A percentile compares a stretch with the other conserved stretches of the same genome.
These are phyloP conservation scores for Drosophila prolongata DNA, from an alignment of 2,888 invertebrate species.

Conservation along the genomic window DNA sequence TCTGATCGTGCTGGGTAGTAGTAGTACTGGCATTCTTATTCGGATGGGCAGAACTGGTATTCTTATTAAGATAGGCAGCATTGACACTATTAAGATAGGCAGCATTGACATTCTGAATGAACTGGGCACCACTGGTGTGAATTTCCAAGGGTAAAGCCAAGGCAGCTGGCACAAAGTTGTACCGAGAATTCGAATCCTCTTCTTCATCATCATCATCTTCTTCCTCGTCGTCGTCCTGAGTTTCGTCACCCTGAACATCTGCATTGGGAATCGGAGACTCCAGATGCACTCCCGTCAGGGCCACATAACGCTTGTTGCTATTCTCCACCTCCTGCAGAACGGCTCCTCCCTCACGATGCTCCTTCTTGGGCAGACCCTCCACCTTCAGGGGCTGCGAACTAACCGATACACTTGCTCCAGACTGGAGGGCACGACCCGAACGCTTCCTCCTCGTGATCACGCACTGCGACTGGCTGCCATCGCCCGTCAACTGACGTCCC, in stretches of 20 bases:
- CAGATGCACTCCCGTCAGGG: conserved; percentile 51
- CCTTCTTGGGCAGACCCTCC: conserved; percentile 14
- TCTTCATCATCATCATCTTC: conserved; percentile 19
- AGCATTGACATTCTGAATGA: background rate
- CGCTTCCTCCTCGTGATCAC: conserved; percentile 78
- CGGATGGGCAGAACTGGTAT: conserved; percentile 28
- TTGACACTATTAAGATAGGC: conserved; percentile 28
- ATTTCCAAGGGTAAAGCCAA: conserved; percentile 32
- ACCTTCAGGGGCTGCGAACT: conserved; percentile 54
- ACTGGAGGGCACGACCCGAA: conserved; percentile 29
- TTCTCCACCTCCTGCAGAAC: conserved; percentile 6
- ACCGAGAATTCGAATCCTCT: background rate
- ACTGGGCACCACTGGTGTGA: background rate
- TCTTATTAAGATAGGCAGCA: conserved; percentile 28
- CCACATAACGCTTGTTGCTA: conserved; percentile 57
- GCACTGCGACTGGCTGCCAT: conserved; percentile 73
- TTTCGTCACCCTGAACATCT: conserved; percentile 19
- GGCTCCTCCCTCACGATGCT: conserved; percentile 49
- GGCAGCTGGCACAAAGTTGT: conserved; percentile 39
- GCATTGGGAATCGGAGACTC: conserved; percentile 6
- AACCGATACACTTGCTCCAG: conserved; percentile 33
- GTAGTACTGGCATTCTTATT: background rate
- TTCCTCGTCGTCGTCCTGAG: conserved; percentile 7
- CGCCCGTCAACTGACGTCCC: conserved; percentile 72
- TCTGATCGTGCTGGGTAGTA: too few relatives aligned